These are phyloP conservation scores for Barbus barbus DNA, from an alignment of 2,113 vertebrate genomes.

Conservation along the genomic window DNA sequence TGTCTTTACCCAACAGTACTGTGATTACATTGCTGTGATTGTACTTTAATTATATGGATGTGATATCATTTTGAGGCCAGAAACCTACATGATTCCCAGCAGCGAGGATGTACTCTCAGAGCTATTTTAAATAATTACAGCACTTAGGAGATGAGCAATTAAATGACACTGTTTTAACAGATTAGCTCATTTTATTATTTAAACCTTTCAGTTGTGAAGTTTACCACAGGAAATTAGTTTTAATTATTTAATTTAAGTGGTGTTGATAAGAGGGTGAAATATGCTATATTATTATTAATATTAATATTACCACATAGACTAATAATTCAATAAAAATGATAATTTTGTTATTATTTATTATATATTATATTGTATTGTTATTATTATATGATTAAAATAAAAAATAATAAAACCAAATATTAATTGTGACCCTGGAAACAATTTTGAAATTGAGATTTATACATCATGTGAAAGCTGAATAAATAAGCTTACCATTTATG, in stretches of 20 bases:
- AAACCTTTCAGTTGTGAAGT: background rate
- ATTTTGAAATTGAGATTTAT: too few species aligned
- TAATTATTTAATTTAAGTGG: background rate
- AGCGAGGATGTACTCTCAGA: conserved; percentile 5
- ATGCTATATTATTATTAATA: background rate
- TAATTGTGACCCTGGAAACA: too few species aligned
- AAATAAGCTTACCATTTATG: too few species aligned
- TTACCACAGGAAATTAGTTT: background rate
- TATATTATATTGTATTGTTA: too few species aligned
- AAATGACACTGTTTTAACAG: conserved; percentile 21
- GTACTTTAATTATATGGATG: conserved; percentile 9
- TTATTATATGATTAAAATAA: too few species aligned
- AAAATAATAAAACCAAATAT: too few species aligned
- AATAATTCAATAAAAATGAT: too few species aligned
- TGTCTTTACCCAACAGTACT: conserved; percentile 7
- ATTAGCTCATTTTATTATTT: conserved; percentile 5
- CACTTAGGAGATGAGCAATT: background rate
- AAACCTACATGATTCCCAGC: conserved; percentile 4
- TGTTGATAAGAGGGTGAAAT: background rate
- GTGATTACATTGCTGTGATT: conserved; percentile 15
- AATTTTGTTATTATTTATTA: too few species aligned
- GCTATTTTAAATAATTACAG: conserved; percentile 32
- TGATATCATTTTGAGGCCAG: conserved; percentile 16
- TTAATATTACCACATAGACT: too few species aligned
- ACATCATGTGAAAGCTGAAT: too few species aligned